phyloP scores from a whole-genome alignment of 2,113 vertebrate species.

The Petromus typicus region DNA sequence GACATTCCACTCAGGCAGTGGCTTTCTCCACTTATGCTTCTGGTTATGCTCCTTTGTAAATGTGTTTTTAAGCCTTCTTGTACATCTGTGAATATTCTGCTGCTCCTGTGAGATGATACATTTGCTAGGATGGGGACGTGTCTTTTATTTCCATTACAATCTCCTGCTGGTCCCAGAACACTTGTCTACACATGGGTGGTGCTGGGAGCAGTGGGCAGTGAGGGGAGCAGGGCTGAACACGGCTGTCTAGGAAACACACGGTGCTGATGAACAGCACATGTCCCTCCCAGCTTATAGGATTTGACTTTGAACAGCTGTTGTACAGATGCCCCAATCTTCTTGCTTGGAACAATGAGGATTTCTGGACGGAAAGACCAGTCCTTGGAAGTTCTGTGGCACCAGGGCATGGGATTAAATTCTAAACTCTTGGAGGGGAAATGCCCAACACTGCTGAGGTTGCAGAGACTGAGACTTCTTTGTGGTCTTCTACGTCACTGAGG shows the following conservation, averaged over 20 bases:
- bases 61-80: constrained; percentile 62
- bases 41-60: constrained; percentile 47
- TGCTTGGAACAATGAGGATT: not conserved
- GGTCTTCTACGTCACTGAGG: not conserved
- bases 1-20: not conserved
- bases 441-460: not conserved
- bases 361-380: not conserved
- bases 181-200: constrained; percentile 58
- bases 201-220: not conserved
- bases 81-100: constrained; percentile 56
- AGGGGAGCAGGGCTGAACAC: not conserved
- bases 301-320: constrained; percentile 7
- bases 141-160: constrained; percentile 61
- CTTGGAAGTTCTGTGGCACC: not conserved
- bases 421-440: not conserved
- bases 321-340: not conserved
- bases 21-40: constrained; percentile 35
- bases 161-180: constrained; percentile 50
- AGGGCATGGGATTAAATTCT: not conserved
- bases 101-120: constrained; percentile 18
- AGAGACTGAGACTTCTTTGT: not conserved
- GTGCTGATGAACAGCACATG: not conserved
- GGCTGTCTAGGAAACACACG: not conserved
- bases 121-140: constrained; percentile 30
- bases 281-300: not conserved